A percentile compares a stretch with the other conserved stretches of the same genome.
These are phyloP conservation scores for Vanacampus margaritifer DNA, from an alignment of 2,113 vertebrate species.

Conservation along the genomic window DNA sequence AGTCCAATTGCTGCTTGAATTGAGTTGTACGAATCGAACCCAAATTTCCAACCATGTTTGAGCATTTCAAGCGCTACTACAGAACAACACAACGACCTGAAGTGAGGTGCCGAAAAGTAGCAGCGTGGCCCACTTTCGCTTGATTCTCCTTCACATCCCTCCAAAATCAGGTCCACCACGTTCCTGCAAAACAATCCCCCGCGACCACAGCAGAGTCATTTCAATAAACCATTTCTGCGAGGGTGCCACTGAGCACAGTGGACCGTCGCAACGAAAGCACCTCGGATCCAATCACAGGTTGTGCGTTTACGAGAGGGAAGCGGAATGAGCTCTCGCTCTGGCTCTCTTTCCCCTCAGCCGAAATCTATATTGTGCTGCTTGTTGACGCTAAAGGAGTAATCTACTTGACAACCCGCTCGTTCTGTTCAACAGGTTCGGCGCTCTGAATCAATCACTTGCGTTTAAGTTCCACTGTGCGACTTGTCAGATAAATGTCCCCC, in stretches of 20 bases:
- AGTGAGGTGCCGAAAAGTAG: slow-evolving; percentile 17
- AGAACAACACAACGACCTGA: slow-evolving; percentile 14
- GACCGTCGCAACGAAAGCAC: slow-evolving; percentile 30
- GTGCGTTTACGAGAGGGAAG: slow-evolving; percentile 17
- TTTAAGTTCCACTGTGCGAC: background rate
- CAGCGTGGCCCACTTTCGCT: slow-evolving; percentile 12
- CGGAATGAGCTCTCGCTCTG: slow-evolving; percentile 9
- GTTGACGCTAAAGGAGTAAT: background rate
- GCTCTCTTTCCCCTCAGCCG: slow-evolving; percentile 6
- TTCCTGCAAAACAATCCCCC: slow-evolving; percentile 20
- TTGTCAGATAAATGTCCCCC: background rate
- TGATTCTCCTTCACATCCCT: slow-evolving; percentile 4
- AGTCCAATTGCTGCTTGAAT: too few relatives aligned
- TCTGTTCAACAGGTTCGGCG: slow-evolving; percentile 2
- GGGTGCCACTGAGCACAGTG: slow-evolving; percentile 16
- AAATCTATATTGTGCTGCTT: slow-evolving; percentile 10
- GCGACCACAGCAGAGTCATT: slow-evolving; percentile 24
- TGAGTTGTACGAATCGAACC: background rate
- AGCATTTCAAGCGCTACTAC: slow-evolving; percentile 7
- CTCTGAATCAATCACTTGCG: slow-evolving; percentile 2
- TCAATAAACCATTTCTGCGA: slow-evolving; percentile 31
- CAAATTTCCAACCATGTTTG: background rate
- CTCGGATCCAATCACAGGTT: slow-evolving; percentile 38
- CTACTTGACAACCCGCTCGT: slow-evolving; percentile 8
- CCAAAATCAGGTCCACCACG: slow-evolving; percentile 2